Conservation (phyloP, 2,113 vertebrate species). For the Emydocephalus ijimae region DNA sequence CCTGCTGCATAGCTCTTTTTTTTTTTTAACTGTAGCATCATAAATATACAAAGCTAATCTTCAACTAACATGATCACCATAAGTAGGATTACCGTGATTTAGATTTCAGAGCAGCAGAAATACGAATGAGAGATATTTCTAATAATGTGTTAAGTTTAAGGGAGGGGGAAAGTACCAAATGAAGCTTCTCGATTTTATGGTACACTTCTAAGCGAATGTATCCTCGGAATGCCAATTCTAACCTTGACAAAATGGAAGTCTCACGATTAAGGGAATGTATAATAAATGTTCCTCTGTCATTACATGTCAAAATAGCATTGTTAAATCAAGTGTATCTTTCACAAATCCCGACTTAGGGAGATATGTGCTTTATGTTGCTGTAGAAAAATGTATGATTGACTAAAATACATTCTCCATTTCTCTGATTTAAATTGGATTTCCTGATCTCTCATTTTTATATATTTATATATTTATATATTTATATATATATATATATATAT, state of each 20-base stretch:
- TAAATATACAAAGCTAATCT: conserved; percentile 63
- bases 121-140: conserved; percentile 60
- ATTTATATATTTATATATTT: too few species aligned
- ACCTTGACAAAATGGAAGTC: conserved; percentile 67
- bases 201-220: conserved; percentile 65
- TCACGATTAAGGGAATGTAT: conserved; percentile 75
- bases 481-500: background rate
- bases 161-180: background rate
- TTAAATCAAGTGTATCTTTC: conserved; percentile 70
- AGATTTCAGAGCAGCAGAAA: conserved; percentile 65
- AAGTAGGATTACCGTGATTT: conserved; percentile 63
- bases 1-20: conserved; percentile 55
- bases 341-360: conserved; percentile 60
- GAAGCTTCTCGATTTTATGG: conserved; percentile 64
- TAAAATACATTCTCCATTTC: conserved; percentile 47
- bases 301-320: conserved; percentile 69
- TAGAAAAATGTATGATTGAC: conserved; percentile 37
- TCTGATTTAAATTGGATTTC: conserved; percentile 52
- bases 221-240: conserved; percentile 67
- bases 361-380: conserved; percentile 54
- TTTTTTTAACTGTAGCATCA: conserved; percentile 52
- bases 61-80: conserved; percentile 62
- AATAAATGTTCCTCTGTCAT: conserved; percentile 69
- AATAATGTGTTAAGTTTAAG: conserved; percentile 15
- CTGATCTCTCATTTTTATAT: background rate